Base-by-base conservation (phyloP, 2,888 invertebrate species). In the Scaptomyza tumidula region DNA sequence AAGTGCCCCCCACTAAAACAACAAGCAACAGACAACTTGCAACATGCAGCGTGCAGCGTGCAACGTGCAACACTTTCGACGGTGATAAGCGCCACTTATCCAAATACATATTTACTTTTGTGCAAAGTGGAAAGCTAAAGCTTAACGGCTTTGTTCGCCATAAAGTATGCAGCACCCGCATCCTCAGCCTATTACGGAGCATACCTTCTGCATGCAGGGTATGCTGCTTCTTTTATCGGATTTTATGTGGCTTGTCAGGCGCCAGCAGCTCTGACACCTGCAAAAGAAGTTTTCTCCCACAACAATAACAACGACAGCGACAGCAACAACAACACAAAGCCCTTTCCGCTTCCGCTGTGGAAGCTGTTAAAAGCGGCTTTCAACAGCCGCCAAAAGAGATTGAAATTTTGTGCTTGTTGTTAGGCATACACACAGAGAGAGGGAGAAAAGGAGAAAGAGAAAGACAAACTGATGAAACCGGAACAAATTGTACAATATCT, bases 51-150 rank as follows among this genome's bases (percentile, higher is more conserved):
- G 44, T 41, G 50, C 46, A 44, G 67, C 68, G 44, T 59, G 72
- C 46, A 44, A 67, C 68, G 49, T 59, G 67, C 77, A 72, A 77
- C 75, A 77, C 78, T 78, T 69, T 75, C 45, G 57, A 27, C 39
- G 24, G 64, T 56, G 56, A 84, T 81, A 81, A 86, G 78, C 75
- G 75, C 49, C 87, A 84, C 82, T 82, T 82, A 86, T 86, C 82
- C 84, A 86, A 82, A 82, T 82, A 86, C 87, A 82, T 86, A 82
- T 86, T 82, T 82, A 80, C 69, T 67, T 78, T 57, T 43, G 16
- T 29, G 50, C 16, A 31, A 45, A 39, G 60, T 31, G 16, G 7
- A 16, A 33, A 43, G 33, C 33, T n/a, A 11, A 6, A 24, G 27
- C 27, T 62, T 31, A 37, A 39, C 16, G 66, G 48, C 46, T 65